These are phyloP conservation scores for Galago senegalensis DNA, from an alignment of 2,797 vertebrate genomes.

Conservation along the genomic window DNA sequence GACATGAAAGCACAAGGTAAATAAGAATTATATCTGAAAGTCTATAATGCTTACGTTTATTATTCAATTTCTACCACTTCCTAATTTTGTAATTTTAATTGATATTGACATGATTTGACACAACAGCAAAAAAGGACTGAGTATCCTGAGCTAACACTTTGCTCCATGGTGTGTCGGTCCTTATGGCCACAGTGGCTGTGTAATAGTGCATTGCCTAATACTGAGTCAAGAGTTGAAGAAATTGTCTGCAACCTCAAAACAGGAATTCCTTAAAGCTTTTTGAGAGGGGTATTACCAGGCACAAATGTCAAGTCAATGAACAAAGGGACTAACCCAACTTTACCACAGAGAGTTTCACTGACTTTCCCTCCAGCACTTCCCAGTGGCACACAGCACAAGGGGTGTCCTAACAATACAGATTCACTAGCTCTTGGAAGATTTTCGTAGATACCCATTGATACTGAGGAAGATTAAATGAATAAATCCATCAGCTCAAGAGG, in stretches of 20 bases:
- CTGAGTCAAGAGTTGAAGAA: constrained; percentile 18
- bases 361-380: not conserved
- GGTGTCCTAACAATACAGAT: constrained; percentile 30
- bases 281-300: not conserved
- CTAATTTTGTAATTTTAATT: constrained; percentile 19
- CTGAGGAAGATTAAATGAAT: constrained; percentile 72
- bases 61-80: not conserved
- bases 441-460: constrained; percentile 33
- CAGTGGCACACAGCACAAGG: not conserved
- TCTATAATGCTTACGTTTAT: not conserved
- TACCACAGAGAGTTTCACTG: not conserved
- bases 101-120: not conserved
- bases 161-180: not conserved
- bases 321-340: not conserved
- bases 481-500: constrained; percentile 44
- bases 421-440: constrained; percentile 67
- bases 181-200: not conserved
- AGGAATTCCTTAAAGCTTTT: constrained; percentile 19
- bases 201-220: not conserved
- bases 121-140: not conserved
- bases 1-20: not conserved
- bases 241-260: not conserved
- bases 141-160: not conserved
- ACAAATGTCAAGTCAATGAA: constrained; percentile 12
- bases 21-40: not conserved